Evolutionary conservation across 2,888 invertebrate species (phyloP).

Genomic region (Brachypterus glaber): DNA sequence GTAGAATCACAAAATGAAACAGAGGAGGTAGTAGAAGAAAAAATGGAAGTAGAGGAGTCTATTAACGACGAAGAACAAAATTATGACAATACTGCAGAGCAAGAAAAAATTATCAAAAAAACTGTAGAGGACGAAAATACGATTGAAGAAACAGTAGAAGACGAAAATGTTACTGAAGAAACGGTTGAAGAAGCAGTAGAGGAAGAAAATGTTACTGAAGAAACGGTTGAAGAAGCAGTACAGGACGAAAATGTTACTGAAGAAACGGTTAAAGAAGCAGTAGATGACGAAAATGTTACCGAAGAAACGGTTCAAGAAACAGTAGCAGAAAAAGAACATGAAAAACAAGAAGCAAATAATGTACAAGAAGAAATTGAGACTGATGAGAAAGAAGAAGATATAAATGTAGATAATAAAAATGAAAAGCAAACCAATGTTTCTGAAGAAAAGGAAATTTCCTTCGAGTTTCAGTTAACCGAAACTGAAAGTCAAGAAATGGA

Average conservation of each 20-base stretch:
- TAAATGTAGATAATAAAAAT: neutral
- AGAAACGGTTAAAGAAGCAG: constrained; percentile 12
- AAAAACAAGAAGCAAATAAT: neutral
- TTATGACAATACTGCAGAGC: constrained; percentile 5
- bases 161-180: constrained; percentile 5
- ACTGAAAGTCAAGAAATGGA: constrained; percentile 13
- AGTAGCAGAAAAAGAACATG: neutral
- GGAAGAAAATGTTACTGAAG: constrained; percentile 14
- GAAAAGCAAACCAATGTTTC: neutral
- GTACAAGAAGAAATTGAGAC: neutral
- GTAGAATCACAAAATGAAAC: constrained; percentile 1
- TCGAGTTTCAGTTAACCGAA: constrained; percentile 14
- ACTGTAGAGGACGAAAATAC: constrained; percentile 7
- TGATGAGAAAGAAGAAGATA: constrained; percentile 1
- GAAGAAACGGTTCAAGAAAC: constrained; percentile 5
- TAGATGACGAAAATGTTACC: constrained; percentile 8
- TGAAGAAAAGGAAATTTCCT: constrained; percentile 2
- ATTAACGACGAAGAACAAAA: constrained; percentile 1
- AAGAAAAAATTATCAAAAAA: neutral
- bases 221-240: constrained; percentile 12
- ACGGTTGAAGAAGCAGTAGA: constrained; percentile 12
- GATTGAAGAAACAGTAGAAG: constrained; percentile 13
- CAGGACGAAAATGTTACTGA: constrained; percentile 10
- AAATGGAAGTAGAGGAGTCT: constrained; percentile 2
- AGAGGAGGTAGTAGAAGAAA: constrained; percentile 2